phyloP scores from a whole-genome alignment of 2,797 vertebrate species.

The Sparidentex hasta region DNA sequence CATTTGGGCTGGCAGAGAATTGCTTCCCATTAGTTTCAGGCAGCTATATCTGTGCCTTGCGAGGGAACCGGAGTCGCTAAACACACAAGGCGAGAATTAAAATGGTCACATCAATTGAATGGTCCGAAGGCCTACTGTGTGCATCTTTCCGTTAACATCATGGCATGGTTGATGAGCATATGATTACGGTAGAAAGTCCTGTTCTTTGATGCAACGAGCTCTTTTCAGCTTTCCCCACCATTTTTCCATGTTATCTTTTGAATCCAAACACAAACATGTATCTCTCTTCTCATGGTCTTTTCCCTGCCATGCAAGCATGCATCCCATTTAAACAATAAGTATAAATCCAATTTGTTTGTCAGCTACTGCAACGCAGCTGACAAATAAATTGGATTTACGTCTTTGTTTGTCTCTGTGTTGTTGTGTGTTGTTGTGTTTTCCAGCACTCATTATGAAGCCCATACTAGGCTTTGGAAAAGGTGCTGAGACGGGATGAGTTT shows the following conservation, averaged over 20 bases:
- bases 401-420: conserved; percentile 17
- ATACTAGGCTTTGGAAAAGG: conserved; percentile 28
- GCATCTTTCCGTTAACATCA: conserved; percentile 43
- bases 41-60: conserved; percentile 37
- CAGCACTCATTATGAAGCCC: conserved; percentile 34
- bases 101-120: conserved; percentile 47
- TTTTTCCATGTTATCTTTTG: background rate
- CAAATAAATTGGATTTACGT: background rate
- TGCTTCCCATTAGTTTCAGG: conserved; percentile 65
- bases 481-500: conserved; percentile 11
- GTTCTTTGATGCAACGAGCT: conserved; percentile 14
- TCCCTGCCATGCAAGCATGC: conserved; percentile 10
- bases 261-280: conserved; percentile 23
- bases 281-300: background rate
- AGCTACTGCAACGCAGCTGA: conserved; percentile 11
- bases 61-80: conserved; percentile 41
- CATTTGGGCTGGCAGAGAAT: conserved; percentile 61
- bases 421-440: conserved; percentile 5
- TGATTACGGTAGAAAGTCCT: conserved; percentile 1
- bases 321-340: conserved; percentile 48
- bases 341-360: conserved; percentile 32
- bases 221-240: background rate
- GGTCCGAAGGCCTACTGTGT: conserved; percentile 9
- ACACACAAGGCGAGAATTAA: conserved; percentile 51
- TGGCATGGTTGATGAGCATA: background rate